These are phyloP conservation scores for Hemicordylus capensis DNA, from an alignment of 2,113 vertebrate genomes.

Conservation along the genomic window DNA sequence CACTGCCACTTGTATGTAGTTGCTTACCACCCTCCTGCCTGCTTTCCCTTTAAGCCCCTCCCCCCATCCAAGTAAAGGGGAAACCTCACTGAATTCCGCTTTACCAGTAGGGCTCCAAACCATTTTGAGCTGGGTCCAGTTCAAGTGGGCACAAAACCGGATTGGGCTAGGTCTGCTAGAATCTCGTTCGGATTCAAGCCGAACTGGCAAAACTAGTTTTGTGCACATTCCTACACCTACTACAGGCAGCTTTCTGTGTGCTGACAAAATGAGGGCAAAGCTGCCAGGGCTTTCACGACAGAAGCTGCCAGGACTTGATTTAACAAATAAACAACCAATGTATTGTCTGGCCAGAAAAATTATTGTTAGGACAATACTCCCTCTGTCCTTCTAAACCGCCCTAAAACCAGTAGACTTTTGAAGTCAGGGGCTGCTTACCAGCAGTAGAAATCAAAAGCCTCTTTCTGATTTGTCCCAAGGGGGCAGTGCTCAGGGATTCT, in stretches of 20 bases:
- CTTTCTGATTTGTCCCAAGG: not conserved
- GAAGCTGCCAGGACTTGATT: not conserved
- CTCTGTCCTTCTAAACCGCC: not conserved
- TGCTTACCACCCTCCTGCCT: no score
- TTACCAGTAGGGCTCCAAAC: no score
- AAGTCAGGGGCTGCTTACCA: not conserved
- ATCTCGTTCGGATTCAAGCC: no score
- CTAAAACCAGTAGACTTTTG: not conserved
- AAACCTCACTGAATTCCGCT: no score
- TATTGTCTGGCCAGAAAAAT: not conserved
- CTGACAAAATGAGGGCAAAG: constrained; percentile 2
- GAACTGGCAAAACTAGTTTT: no score
- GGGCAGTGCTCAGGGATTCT: not conserved
- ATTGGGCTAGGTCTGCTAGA: no score
- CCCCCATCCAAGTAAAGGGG: no score
- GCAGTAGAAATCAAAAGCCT: not conserved
- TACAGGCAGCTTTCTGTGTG: not conserved
- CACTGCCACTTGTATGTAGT: no score
- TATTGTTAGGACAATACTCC: not conserved
- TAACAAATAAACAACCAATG: not conserved
- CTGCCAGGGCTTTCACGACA: not conserved
- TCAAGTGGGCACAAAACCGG: no score
- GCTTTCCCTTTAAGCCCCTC: no score
- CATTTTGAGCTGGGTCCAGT: no score
- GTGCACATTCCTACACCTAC: no score